A percentile compares a stretch with the other conserved stretches of the same genome.
phyloP scores from a whole-genome alignment of 2,797 vertebrate genomes.

The Tadarida brasiliensis region DNA sequence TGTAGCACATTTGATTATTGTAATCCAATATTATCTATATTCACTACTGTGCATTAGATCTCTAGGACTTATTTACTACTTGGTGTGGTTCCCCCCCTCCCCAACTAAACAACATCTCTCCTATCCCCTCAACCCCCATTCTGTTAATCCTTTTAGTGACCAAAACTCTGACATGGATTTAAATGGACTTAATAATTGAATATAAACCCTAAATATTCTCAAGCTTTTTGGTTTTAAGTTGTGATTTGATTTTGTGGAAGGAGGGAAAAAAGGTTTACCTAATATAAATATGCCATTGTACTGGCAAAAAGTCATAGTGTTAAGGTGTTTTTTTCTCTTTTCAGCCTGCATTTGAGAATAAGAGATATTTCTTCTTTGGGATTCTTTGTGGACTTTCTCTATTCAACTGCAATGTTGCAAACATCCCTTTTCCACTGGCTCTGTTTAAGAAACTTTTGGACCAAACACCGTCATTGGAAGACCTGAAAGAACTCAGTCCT shows the following conservation, averaged over 20 bases:
- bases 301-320: neutral
- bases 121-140: neutral
- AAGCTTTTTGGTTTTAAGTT: conserved; percentile 22
- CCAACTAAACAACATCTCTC: neutral
- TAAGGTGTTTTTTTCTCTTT: neutral
- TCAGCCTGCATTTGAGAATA: conserved; percentile 79
- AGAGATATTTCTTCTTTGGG: conserved; percentile 85
- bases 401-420: conserved; percentile 74
- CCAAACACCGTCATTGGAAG: conserved; percentile 79
- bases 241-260: conserved; percentile 55
- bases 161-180: neutral
- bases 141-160: neutral
- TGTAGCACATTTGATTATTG: neutral
- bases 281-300: neutral
- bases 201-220: neutral
- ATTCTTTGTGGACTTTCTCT: conserved; percentile 83
- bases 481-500: conserved; percentile 84
- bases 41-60: neutral
- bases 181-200: neutral
- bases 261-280: neutral
- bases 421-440: conserved; percentile 86
- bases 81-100: neutral
- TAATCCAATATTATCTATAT: neutral
- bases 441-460: conserved; percentile 86
- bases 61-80: neutral